These are phyloP conservation scores for Leptoclinus maculatus DNA, from an alignment of 2,797 vertebrate genomes.

Conservation along the genomic window DNA sequence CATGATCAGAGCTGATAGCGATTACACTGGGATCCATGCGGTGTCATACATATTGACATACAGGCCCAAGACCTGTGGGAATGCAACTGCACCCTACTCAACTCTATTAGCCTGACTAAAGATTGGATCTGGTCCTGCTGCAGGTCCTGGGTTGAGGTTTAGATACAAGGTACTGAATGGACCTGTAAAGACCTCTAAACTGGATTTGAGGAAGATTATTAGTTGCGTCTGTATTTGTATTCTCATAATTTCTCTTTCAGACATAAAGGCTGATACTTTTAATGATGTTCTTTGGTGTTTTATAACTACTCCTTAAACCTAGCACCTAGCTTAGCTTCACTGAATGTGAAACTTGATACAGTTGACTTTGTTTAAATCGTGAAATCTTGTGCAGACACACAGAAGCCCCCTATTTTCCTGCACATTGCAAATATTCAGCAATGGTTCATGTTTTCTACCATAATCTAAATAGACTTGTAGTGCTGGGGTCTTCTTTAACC, in stretches of 20 bases:
- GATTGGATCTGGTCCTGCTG: not conserved
- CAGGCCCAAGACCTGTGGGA: not conserved
- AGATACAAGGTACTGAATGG: not conserved
- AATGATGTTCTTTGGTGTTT: not conserved
- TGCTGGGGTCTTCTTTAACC: not conserved
- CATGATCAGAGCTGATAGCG: not conserved
- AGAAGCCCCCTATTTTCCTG: not conserved
- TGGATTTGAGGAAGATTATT: not conserved
- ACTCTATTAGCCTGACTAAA: not conserved
- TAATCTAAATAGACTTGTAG: constrained; percentile 9
- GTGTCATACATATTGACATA: not conserved
- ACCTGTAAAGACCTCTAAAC: not conserved
- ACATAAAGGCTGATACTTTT: not conserved
- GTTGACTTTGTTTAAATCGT: not conserved
- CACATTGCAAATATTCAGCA: constrained; percentile 8
- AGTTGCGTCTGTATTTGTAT: too few relatives aligned
- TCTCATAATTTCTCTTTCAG: not conserved
- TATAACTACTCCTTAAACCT: not conserved
- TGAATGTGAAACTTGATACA: not conserved
- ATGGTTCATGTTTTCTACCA: not conserved
- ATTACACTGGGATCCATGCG: not conserved
- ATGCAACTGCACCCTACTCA: not conserved
- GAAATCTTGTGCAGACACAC: not conserved
- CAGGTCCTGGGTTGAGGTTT: not conserved
- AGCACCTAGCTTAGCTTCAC: not conserved